Evolutionary conservation across 2,888 invertebrate species (phyloP).

Genomic region (Fabriciana adippe): DNA sequence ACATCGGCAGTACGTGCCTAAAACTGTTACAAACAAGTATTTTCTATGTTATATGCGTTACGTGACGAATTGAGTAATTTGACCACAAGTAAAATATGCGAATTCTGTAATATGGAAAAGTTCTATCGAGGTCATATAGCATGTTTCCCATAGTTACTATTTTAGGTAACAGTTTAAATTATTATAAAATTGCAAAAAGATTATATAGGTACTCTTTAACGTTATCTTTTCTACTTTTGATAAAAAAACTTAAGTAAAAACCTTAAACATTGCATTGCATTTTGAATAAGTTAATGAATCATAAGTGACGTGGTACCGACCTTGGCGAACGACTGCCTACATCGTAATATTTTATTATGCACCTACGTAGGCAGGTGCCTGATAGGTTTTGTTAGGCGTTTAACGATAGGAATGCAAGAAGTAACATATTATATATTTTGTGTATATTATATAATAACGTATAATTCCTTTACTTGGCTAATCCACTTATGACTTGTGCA

Average conservation of each 20-base stretch:
- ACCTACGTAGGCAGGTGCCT: constrained; percentile 2
- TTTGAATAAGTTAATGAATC: constrained; percentile 16
- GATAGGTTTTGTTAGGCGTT: background rate
- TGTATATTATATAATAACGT: no score
- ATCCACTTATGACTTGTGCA: no score
- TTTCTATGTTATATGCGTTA: constrained; percentile 8
- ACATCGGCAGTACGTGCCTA: constrained; percentile 26
- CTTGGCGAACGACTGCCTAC: constrained; percentile 12
- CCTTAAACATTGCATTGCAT: background rate
- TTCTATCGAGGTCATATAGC: no score
- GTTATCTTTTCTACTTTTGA: no score
- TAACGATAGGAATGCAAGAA: no score
- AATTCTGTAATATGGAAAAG: background rate
- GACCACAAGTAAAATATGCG: background rate
- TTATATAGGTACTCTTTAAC: no score
- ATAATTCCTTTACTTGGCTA: no score
- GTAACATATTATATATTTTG: no score
- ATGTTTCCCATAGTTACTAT: no score
- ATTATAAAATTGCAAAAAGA: no score
- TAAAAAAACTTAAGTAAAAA: no score
- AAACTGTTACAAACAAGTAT: constrained; percentile 1
- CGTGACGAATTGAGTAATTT: constrained; percentile 14
- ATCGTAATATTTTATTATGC: constrained; percentile 11
- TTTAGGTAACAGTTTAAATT: no score
- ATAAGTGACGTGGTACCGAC: constrained; percentile 6